Base-by-base conservation (phyloP, 1,140 invertebrate species). In the Leptestheria dahalacensis region DNA sequence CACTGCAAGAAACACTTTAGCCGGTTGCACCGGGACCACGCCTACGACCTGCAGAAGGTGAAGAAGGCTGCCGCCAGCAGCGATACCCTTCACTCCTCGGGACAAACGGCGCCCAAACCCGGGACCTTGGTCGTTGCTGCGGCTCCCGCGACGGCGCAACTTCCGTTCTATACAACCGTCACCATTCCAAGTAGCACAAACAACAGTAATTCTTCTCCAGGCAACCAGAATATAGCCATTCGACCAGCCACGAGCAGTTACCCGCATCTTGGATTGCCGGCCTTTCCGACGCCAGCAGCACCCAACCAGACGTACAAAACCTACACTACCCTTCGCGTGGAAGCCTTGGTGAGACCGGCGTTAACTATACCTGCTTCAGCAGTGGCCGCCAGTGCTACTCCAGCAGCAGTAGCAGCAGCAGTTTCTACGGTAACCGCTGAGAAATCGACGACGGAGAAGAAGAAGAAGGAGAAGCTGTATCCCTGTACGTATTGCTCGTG, bases 1-100 rank as follows among this genome's bases (percentile, higher is more conserved):
- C 90, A 94, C 68, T 88, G 93, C 23, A 94, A 94, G 69, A 94
- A 94, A 67, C 90, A 94, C 70, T 92, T 92, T 68, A 73, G 89
- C 41, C 75, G 90, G 3, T 72, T 72, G 62, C 71, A 73, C 56
- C 78, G 86, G 3, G 89, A 91, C 61, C 81, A 86, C 67, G 79
- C 78, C 1, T 92, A 92, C 68, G 86, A 90, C 63, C 74, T 91
- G n/a, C 84, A 88, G 64, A 80, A 82, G 66, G 90, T 91, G 63
- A 73, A 84, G 58, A 65, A 65, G 47, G 60, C 62, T 48, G 64
- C 62, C 28, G 56, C 61, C 15, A 57, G 41, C 10, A 58, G 60
- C 26, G 54, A 60, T 15, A 57, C 58, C 28, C 49, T 60, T 48
- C 63, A 66, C 33, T 11, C 63, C 11, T 33, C 59, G 12, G 48